Evolutionary conservation across 2,888 invertebrate species (phyloP).

Genomic region (Drosophila paranaensis): DNA sequence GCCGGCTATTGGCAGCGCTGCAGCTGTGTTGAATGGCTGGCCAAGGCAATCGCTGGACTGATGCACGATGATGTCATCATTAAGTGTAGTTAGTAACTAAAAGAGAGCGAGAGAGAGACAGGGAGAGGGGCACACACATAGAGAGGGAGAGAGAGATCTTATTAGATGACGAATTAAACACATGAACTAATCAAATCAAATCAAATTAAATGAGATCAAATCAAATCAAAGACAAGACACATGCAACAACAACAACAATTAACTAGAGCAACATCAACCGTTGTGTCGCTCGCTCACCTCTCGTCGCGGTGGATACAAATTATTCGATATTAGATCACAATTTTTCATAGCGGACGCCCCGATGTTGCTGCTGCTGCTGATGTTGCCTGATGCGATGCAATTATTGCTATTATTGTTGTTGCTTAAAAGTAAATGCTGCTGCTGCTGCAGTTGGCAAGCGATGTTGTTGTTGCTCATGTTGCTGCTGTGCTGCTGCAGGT

Average conservation of each 20-base stretch:
- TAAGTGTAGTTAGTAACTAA: slow-evolving; percentile 83
- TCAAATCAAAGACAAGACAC: background rate
- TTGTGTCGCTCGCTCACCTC: slow-evolving; percentile 76
- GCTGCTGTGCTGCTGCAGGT: slow-evolving; percentile 61
- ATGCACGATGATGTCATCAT: slow-evolving; percentile 78
- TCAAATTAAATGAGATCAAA: background rate
- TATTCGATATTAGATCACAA: slow-evolving; percentile 85
- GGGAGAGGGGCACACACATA: background rate
- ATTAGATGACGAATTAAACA: background rate
- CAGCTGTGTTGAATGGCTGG: slow-evolving; percentile 39
- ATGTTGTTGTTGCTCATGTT: slow-evolving; percentile 36
- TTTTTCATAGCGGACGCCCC: slow-evolving; percentile 77
- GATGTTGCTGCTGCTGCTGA: slow-evolving; percentile 38
- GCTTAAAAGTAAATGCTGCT: slow-evolving; percentile 70
- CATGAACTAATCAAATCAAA: background rate
- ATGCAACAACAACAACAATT: slow-evolving; percentile 13
- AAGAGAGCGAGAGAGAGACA: background rate
- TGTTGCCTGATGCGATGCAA: slow-evolving; percentile 53
- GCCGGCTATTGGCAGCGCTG: slow-evolving; percentile 54
- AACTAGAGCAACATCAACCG: slow-evolving; percentile 2
- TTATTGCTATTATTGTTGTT: slow-evolving; percentile 81
- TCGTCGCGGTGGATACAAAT: slow-evolving; percentile 84
- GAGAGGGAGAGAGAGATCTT: background rate
- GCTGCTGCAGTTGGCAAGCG: slow-evolving; percentile 24
- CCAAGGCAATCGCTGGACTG: slow-evolving; percentile 71